phyloP scores from a whole-genome alignment of 37 sponge, comb jelly and placozoan species.

The Halichondria panicea region DNA sequence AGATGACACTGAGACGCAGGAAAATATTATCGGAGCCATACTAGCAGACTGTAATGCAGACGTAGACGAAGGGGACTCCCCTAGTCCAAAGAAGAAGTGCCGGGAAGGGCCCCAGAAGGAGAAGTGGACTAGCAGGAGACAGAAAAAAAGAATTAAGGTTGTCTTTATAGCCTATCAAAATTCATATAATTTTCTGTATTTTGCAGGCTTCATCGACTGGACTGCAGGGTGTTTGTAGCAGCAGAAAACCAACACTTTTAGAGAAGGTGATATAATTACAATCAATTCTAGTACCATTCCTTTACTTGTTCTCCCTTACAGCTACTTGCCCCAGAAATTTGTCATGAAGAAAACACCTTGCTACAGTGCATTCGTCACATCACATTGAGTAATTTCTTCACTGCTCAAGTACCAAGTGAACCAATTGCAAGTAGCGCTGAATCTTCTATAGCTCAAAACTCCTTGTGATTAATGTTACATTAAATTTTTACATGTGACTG shows the following conservation, averaged over 20 bases:
- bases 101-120: slow-evolving; percentile 16
- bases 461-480: no score
- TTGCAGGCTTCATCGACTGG: not conserved
- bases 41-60: not conserved
- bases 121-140: slow-evolving; percentile 5
- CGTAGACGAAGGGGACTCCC: not conserved
- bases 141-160: slow-evolving; percentile 20
- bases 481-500: no score
- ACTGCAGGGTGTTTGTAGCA: not conserved
- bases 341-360: slow-evolving; percentile 74
- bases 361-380: slow-evolving; percentile 87
- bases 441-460: no score
- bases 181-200: not conserved
- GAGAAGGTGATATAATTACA: slow-evolving; percentile 49
- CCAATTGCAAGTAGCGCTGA: no score
- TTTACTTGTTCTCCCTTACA: not conserved
- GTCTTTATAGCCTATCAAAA: not conserved
- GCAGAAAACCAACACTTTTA: slow-evolving; percentile 54
- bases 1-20: not conserved
- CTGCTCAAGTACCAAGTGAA: no score
- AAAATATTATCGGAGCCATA: not conserved
- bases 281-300: not conserved
- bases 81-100: slow-evolving; percentile 5
- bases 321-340: slow-evolving; percentile 85
- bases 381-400: no score